A percentile compares a stretch with the other conserved stretches of the same genome.
Evolutionary conservation across 2,888 invertebrate genomes (phyloP).

Genomic region (Ditula angustiorana): DNA sequence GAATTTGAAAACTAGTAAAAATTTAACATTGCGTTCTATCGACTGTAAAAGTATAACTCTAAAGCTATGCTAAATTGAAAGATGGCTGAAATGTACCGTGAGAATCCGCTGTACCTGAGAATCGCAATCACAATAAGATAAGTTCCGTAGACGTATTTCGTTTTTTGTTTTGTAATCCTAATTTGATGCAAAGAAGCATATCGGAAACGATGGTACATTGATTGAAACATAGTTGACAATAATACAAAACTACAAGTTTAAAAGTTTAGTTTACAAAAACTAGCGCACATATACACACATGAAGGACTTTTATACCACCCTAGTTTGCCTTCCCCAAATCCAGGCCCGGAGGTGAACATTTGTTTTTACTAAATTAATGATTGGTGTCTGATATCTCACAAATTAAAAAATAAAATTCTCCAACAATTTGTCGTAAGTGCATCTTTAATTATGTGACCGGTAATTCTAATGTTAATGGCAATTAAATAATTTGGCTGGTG

Average conservation of each 20-base stretch:
- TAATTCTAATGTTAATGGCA: constrained; percentile 30
- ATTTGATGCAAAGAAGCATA: no score
- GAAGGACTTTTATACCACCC: no score
- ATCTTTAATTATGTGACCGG: constrained; percentile 30
- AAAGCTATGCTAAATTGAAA: neutral
- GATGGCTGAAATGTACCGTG: neutral
- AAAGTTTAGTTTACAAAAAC: no score
- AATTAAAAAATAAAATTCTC: neutral
- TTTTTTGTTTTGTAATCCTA: neutral
- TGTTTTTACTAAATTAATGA: no score
- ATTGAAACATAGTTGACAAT: no score
- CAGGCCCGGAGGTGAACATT: no score
- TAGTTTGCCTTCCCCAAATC: no score
- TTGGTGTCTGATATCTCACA: neutral
- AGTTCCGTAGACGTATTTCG: neutral
- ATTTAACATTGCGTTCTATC: neutral
- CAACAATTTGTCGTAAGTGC: constrained; percentile 27
- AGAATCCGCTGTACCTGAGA: neutral
- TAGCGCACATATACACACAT: no score
- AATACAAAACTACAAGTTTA: no score
- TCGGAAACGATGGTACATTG: no score
- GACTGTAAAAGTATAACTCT: neutral
- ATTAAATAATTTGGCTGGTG: neutral
- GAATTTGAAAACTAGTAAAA: neutral
- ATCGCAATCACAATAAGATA: neutral